Conservation (phyloP, 2,113 vertebrate genomes). For the Jaculus jaculus region DNA sequence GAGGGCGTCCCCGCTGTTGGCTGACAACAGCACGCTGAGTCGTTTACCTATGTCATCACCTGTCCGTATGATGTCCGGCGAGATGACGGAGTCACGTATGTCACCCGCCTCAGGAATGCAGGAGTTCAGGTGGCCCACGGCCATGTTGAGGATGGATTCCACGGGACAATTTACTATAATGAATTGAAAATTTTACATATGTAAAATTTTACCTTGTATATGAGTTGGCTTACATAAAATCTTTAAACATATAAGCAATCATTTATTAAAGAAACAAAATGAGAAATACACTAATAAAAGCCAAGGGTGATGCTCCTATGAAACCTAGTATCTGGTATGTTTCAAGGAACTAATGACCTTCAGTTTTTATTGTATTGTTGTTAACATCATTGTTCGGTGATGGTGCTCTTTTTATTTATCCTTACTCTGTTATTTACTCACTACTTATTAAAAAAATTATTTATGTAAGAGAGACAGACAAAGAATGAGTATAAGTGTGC, state of each 20-base stretch:
- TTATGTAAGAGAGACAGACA: no score
- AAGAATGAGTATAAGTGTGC: no score
- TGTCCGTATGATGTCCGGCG: slow-evolving; percentile 92
- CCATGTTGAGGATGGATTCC: slow-evolving; percentile 86
- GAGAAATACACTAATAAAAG: background rate
- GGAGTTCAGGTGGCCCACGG: slow-evolving; percentile 88
- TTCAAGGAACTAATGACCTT: no score
- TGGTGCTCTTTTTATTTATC: no score
- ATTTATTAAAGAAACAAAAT: background rate
- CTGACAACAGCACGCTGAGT: slow-evolving; percentile 80
- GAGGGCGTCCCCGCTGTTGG: slow-evolving; percentile 89
- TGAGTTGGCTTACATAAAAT: slow-evolving; percentile 89
- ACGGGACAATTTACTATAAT: slow-evolving; percentile 81
- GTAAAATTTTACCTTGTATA: slow-evolving; percentile 80
- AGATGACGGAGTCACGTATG: slow-evolving; percentile 94
- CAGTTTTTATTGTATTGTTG: no score
- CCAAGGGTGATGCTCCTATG: background rate
- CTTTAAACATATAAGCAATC: slow-evolving; percentile 79
- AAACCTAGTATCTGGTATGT: no score
- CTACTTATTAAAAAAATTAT: no score
- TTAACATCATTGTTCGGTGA: no score
- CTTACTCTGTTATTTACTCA: no score
- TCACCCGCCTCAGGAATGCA: slow-evolving; percentile 81
- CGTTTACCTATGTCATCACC: slow-evolving; percentile 89
- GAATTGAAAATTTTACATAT: slow-evolving; percentile 76